Evolutionary conservation across 2,888 invertebrate species (phyloP).

Genomic region (Cerceris rybyensis): DNA sequence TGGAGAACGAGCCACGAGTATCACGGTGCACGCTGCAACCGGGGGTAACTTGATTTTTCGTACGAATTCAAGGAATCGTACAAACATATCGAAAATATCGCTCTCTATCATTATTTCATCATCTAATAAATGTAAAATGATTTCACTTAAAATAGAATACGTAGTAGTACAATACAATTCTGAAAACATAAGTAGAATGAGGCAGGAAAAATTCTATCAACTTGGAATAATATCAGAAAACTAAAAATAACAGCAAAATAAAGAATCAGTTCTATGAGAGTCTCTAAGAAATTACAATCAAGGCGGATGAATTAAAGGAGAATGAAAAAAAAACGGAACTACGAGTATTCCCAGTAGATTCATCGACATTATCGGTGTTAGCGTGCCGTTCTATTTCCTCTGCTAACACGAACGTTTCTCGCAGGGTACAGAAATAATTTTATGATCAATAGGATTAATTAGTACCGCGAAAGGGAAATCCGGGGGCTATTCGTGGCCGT

Average conservation of each 20-base stretch:
- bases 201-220: too few species aligned
- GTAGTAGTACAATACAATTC: too few species aligned
- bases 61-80: neutral
- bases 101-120: too few species aligned
- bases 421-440: slow-evolving; percentile 39
- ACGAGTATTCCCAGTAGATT: neutral
- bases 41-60: neutral
- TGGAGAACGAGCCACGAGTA: neutral
- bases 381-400: neutral
- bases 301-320: neutral
- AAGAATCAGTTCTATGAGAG: too few species aligned
- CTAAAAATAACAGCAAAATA: too few species aligned
- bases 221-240: too few species aligned
- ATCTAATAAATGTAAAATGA: too few species aligned
- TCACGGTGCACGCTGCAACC: neutral
- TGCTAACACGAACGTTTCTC: neutral
- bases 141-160: too few species aligned
- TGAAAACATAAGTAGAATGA: too few species aligned
- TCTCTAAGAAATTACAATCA: neutral
- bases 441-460: slow-evolving; percentile 60
- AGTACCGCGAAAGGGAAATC: slow-evolving; percentile 52
- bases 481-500: slow-evolving; percentile 27
- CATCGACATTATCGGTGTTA: neutral
- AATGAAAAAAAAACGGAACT: neutral
- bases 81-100: too few species aligned